A percentile compares a stretch with the other conserved stretches of the same genome.
phyloP scores from a whole-genome alignment of 2,113 vertebrate genomes.

The Apeltes quadracus region DNA sequence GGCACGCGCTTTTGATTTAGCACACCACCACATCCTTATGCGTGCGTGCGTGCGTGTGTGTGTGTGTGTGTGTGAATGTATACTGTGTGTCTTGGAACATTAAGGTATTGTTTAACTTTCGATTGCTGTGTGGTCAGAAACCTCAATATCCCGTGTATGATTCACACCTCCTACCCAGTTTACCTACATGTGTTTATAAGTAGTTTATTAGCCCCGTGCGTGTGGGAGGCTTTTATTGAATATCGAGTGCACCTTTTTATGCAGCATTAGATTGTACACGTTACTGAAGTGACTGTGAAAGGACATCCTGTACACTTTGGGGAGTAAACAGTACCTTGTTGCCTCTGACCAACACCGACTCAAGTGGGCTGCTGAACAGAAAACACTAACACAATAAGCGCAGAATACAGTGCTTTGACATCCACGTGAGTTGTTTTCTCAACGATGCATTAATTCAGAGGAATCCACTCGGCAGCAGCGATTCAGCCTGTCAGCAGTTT shows the following conservation, averaged over 20 bases:
- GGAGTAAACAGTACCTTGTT: not conserved
- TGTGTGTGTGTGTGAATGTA: constrained; percentile 21
- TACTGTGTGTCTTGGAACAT: constrained; percentile 28
- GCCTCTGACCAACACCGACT: not conserved
- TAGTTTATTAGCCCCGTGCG: not conserved
- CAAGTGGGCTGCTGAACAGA: not conserved
- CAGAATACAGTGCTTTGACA: not conserved
- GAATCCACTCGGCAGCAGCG: not conserved
- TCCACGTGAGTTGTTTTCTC: not conserved
- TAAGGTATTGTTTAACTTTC: constrained; percentile 35
- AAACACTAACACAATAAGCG: not conserved
- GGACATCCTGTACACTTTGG: not conserved
- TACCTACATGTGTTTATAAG: constrained; percentile 2
- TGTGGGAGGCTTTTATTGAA: not conserved
- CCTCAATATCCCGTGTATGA: constrained; percentile 49
- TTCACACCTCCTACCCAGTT: constrained; percentile 4
- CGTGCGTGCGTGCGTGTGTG: constrained; percentile 9
- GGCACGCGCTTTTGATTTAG: constrained; percentile 56
- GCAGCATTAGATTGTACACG: not conserved
- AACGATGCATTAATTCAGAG: not conserved
- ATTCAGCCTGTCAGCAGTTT: constrained; percentile 23
- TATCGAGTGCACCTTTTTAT: not conserved
- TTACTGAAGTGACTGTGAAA: not conserved
- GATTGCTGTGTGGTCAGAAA: constrained; percentile 31
- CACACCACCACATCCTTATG: constrained; percentile 65